phyloP scores from a whole-genome alignment of 2,797 vertebrate species.

The Liasis olivaceus region DNA sequence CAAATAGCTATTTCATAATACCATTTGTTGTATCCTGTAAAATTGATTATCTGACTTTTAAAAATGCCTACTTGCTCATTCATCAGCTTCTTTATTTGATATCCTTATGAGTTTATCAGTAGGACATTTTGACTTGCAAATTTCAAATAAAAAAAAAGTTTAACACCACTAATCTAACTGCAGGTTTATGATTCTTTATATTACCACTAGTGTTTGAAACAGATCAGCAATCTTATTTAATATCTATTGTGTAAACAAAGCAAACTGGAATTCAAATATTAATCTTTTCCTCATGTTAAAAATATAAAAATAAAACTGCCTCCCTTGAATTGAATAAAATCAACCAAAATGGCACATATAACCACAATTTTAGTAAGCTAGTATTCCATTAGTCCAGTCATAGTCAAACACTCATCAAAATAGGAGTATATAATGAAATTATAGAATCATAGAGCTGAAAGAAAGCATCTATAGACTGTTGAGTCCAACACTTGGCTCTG shows the following conservation, averaged over 20 bases:
- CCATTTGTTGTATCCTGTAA: neutral
- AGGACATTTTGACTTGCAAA: neutral
- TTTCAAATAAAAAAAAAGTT: neutral
- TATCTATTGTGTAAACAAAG: neutral
- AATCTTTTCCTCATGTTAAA: neutral
- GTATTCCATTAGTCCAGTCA: neutral
- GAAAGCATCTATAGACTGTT: neutral
- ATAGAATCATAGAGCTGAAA: neutral
- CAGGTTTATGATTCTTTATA: neutral
- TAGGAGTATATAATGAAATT: neutral
- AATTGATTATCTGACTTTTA: neutral
- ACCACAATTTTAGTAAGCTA: neutral
- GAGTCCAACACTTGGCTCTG: neutral
- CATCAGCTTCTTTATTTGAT: neutral
- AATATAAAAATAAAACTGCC: neutral
- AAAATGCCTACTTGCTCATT: neutral
- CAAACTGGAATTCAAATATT: neutral
- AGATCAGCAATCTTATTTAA: neutral
- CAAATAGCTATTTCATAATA: neutral
- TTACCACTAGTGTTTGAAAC: neutral
- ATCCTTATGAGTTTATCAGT: neutral
- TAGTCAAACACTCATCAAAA: neutral
- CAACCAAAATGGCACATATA: neutral
- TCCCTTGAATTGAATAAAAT: neutral
- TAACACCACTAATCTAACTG: neutral